These are phyloP conservation scores for Alouatta caraya DNA, from an alignment of 2,797 vertebrate genomes.

Conservation along the genomic window DNA sequence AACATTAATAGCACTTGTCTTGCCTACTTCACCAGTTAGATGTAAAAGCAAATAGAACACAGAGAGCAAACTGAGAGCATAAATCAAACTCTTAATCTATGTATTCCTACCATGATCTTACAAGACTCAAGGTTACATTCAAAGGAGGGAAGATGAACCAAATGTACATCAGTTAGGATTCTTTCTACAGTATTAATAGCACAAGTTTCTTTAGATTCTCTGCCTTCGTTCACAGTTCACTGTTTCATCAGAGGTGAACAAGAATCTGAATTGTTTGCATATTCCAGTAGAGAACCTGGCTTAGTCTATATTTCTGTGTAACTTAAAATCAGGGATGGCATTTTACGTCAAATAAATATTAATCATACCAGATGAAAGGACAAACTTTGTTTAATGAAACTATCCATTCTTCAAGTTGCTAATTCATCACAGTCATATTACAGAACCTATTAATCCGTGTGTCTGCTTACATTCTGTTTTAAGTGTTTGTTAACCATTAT, in stretches of 20 bases:
- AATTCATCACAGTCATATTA: not conserved
- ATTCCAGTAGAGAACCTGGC: not conserved
- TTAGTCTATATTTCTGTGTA: not conserved
- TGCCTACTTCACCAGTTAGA: not conserved
- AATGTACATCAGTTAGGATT: not conserved
- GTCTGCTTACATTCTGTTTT: not conserved
- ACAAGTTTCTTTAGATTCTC: not conserved
- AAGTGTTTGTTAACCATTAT: not conserved
- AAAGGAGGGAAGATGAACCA: not conserved
- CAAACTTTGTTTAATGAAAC: not conserved
- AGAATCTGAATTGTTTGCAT: not conserved
- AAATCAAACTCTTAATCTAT: not conserved
- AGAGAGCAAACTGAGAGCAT: not conserved
- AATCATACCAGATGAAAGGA: not conserved
- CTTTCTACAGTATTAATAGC: not conserved
- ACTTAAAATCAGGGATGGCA: not conserved
- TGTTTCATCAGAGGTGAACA: not conserved
- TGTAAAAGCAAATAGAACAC: not conserved
- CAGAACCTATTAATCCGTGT: not conserved
- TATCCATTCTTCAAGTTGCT: not conserved
- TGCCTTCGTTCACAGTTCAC: not conserved
- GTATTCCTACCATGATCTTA: not conserved
- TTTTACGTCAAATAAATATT: not conserved
- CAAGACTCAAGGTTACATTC: not conserved
- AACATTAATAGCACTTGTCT: not conserved